Conservation (phyloP, 2,888 invertebrate species). For the Digitonthophagus gazella region DNA sequence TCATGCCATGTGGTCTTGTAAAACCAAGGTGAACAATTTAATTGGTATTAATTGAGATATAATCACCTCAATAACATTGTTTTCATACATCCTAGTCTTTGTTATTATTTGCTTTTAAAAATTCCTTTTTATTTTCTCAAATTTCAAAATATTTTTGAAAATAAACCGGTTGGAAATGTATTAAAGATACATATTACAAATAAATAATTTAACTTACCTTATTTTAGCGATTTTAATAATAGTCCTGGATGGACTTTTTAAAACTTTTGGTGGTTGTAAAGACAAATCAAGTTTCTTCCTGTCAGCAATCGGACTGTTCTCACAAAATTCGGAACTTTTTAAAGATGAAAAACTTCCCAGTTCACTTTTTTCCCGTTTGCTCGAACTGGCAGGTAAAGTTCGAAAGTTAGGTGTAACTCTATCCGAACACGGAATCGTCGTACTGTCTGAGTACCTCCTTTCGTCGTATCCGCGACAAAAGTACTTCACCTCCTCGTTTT, state of each 20-base stretch:
- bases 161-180: conserved; percentile 1
- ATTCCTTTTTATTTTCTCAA: too few species aligned
- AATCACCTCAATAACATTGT: not conserved
- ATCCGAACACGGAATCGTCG: conserved; percentile 16
- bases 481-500: conserved; percentile 48
- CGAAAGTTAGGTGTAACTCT: conserved; percentile 15
- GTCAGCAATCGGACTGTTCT: conserved; percentile 33
- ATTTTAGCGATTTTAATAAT: conserved; percentile 49
- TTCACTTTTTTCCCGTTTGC: conserved; percentile 24
- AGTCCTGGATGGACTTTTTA: conserved; percentile 46
- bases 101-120: too few species aligned
- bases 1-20: too few species aligned
- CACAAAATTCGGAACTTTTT: conserved; percentile 46
- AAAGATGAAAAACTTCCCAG: conserved; percentile 44
- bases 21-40: not conserved
- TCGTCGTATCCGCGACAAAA: conserved; percentile 42
- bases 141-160: too few species aligned
- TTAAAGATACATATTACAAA: not conserved
- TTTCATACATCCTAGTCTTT: too few species aligned
- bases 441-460: conserved; percentile 30
- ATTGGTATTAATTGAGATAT: not conserved
- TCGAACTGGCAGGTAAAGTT: conserved; percentile 8
- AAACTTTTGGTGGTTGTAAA: conserved; percentile 34
- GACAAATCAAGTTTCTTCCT: conserved; percentile 32
- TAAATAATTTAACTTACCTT: conserved; percentile 39